These are phyloP conservation scores for Catostomus latipinnis DNA, from an alignment of 2,797 vertebrate species.

Conservation along the genomic window DNA sequence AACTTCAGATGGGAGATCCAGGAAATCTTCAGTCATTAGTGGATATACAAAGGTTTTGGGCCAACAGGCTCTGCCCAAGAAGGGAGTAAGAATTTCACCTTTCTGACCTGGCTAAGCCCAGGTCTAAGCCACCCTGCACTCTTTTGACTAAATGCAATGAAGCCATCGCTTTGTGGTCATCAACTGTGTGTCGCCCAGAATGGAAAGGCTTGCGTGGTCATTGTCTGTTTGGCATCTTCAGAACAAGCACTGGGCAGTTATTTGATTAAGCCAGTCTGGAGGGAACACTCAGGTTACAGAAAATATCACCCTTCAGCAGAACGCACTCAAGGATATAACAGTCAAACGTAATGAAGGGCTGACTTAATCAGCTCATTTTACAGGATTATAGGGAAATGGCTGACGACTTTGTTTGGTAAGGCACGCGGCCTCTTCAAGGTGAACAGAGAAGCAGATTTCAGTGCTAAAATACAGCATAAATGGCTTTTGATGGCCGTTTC, in stretches of 20 bases:
- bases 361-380: constrained; percentile 46
- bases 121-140: constrained; percentile 4
- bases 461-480: background rate
- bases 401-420: constrained; percentile 29
- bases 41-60: constrained; percentile 21
- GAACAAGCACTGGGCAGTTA: constrained; percentile 33
- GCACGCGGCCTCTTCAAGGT: constrained; percentile 23
- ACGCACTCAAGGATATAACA: constrained; percentile 33
- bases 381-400: constrained; percentile 42
- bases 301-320: constrained; percentile 54
- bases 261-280: constrained; percentile 49
- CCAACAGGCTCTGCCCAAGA: constrained; percentile 21
- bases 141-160: constrained; percentile 21
- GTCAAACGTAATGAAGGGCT: constrained; percentile 31
- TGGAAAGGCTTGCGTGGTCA: constrained; percentile 22
- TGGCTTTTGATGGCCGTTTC: background rate
- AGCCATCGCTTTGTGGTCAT: constrained; percentile 4
- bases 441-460: constrained; percentile 20
- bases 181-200: background rate
- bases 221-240: constrained; percentile 23
- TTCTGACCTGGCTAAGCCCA: constrained; percentile 35
- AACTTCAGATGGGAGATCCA: constrained; percentile 14
- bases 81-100: constrained; percentile 49
- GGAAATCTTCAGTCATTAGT: background rate
- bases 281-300: constrained; percentile 51